A percentile compares a stretch with the other conserved stretches of the same genome.
These are phyloP conservation scores for Mellilla xanthometata DNA, from an alignment of 2,888 invertebrate species.

Conservation along the genomic window DNA sequence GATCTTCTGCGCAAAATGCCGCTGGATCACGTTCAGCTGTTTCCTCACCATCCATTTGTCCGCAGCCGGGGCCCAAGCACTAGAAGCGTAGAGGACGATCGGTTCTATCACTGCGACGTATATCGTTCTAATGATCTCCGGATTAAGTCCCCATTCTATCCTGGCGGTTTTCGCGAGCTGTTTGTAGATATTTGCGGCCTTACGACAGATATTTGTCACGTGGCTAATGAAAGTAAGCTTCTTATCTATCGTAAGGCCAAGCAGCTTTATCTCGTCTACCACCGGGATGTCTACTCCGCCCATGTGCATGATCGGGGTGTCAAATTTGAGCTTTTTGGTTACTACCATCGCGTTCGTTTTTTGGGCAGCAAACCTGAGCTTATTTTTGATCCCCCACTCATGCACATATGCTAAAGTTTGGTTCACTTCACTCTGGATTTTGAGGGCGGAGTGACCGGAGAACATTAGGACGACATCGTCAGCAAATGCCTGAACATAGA, in stretches of 20 bases:
- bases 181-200: constrained; percentile 9
- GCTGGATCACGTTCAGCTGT: not conserved
- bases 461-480: too few relatives aligned
- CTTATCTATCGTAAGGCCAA: too few relatives aligned
- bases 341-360: too few relatives aligned
- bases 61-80: constrained; percentile 6
- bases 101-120: constrained; percentile 17
- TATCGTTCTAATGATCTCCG: constrained; percentile 13
- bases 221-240: not conserved
- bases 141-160: constrained; percentile 6
- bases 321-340: too few relatives aligned
- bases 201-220: not conserved
- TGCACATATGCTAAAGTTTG: too few relatives aligned
- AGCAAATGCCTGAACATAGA: too few relatives aligned
- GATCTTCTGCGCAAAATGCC: not conserved
- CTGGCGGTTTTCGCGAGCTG: constrained; percentile 10
- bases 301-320: too few relatives aligned
- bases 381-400: too few relatives aligned
- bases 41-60: not conserved
- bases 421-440: not conserved
- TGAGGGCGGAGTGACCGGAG: too few relatives aligned
- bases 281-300: too few relatives aligned
- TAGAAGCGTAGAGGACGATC: constrained; percentile 11
- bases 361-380: too few relatives aligned
- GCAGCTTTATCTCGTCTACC: too few relatives aligned